These are phyloP conservation scores for Creontiades dilutus DNA, from an alignment of 2,888 invertebrate species.

Conservation along the genomic window DNA sequence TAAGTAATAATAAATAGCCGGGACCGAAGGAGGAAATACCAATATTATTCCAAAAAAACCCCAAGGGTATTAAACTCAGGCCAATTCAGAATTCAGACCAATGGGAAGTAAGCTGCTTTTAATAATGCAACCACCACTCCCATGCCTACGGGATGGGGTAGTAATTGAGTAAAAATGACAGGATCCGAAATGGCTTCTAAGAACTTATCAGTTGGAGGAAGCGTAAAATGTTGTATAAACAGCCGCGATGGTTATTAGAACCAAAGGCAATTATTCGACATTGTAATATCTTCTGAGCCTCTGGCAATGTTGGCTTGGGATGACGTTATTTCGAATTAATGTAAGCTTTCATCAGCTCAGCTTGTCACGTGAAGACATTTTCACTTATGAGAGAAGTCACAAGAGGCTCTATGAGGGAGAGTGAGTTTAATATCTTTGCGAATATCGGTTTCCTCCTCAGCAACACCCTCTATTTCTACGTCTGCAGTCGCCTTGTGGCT, in stretches of 20 bases:
- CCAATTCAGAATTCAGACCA: constrained; percentile 33
- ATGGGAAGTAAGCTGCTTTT: constrained; percentile 52
- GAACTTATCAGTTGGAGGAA: constrained; percentile 48
- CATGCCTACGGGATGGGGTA: constrained; percentile 6
- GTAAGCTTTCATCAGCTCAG: constrained; percentile 29
- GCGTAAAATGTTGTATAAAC: constrained; percentile 46
- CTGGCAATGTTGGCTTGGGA: constrained; percentile 44
- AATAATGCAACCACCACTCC: constrained; percentile 44
- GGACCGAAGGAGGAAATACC: background rate
- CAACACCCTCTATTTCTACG: background rate
- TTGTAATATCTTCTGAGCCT: constrained; percentile 58
- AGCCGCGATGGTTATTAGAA: constrained; percentile 61
- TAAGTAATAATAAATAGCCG: constrained; percentile 32
- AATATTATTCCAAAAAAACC: constrained; percentile 51
- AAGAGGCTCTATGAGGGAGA: background rate
- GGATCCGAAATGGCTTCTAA: constrained; percentile 30
- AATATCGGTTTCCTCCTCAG: constrained; percentile 7
- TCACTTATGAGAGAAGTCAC: background rate
- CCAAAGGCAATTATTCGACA: constrained; percentile 53
- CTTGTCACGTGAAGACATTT: constrained; percentile 21
- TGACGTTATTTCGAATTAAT: constrained; percentile 51
- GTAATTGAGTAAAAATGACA: constrained; percentile 63
- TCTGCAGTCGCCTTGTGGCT: background rate
- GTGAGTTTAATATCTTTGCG: background rate
- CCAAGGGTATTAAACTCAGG: constrained; percentile 53